Base-by-base conservation (phyloP, 2,888 invertebrate species). In the Himalopsyche tibetana region DNA sequence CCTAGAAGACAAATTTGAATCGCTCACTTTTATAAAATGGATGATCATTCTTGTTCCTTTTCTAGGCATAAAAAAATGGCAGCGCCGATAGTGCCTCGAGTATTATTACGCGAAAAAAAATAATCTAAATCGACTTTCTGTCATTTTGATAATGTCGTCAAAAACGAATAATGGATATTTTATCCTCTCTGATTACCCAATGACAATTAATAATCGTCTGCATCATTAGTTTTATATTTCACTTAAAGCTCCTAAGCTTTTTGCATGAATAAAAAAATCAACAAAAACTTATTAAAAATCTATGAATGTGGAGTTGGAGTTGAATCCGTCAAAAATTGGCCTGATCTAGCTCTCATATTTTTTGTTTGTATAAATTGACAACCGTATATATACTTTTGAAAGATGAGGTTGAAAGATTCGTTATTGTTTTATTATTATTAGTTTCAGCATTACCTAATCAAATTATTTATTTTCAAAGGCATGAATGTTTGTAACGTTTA, bases 51-150 rank as follows among this genome's bases (percentile, higher is more conserved):
- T 63, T 63, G 63, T 63, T 19, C 63, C 4, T 63, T 28, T 63
- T 9, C 63, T 63, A 63, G 63, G 19, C 63, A 63, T 63, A 63
- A 63, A 63, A 56, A 51, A 63, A 63, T 63, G 63, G 63, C 19
- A 3, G 28, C 63, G 6, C 63, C 63, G 63, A 63, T 19, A 63
- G 19, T 19, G 6, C 63, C 63, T 63, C 19, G 19, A 19, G 63
- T n/a, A 63, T 63, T 63, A 63, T 63, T 63, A 9, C 9, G n/a
- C 0, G 19, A 28, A 63, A 63, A 63, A 63, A 63, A n/a, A n/a
- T n/a, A n/a, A 63, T 19, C 19, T 28, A 63, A 63, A 63, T 63
- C 63, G 63, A 63, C 63, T 63, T 63, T 63, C 63, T 19, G 63
- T 9, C 63, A 63, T n/a, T 19, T 19, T 19, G 63, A 19, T 63